Conservation (phyloP, 1,140 invertebrate genomes). For the Physella acuta region DNA sequence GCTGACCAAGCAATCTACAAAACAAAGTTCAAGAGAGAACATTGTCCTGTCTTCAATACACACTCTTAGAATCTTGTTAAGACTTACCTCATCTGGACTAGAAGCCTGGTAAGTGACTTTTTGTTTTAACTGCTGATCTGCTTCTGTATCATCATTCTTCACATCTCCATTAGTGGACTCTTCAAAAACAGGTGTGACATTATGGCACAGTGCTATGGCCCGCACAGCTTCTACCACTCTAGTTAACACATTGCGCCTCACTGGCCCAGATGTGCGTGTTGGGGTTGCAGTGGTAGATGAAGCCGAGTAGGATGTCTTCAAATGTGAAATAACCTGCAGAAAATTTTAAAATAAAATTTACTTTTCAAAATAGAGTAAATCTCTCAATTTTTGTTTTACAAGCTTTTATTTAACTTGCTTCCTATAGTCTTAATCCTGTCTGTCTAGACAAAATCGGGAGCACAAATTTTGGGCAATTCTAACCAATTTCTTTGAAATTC, state of each 20-base stretch:
- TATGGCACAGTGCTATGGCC: slow-evolving; percentile 95
- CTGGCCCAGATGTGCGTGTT: slow-evolving; percentile 39
- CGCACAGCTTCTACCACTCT: slow-evolving; percentile 87
- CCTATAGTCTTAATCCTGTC: too few species aligned
- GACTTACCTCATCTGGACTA: slow-evolving; percentile 95
- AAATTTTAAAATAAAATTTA: neutral
- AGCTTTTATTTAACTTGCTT: too few species aligned
- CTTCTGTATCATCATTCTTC: slow-evolving; percentile 53
- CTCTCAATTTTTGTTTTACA: too few species aligned
- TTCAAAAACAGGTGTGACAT: slow-evolving; percentile 97
- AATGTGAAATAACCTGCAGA: slow-evolving; percentile 44
- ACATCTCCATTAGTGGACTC: slow-evolving; percentile 46
- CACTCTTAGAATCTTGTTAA: too few species aligned
- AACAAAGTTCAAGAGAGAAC: too few species aligned
- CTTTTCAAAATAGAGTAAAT: too few species aligned
- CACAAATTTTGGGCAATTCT: too few species aligned
- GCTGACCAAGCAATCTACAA: too few species aligned
- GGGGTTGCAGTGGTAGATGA: slow-evolving; percentile 31
- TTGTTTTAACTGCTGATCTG: slow-evolving; percentile 55
- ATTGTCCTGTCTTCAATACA: too few species aligned
- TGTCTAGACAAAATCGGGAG: too few species aligned
- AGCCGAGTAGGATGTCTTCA: slow-evolving; percentile 48
- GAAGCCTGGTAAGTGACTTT: slow-evolving; percentile 78
- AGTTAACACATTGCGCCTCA: slow-evolving; percentile 67
- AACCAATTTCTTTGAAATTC: too few species aligned